Percentiles rank a stretch among this genome's conserved stretches.
phyloP scores from a whole-genome alignment of 2,888 invertebrate species.

The Agonopterix heracliana region DNA sequence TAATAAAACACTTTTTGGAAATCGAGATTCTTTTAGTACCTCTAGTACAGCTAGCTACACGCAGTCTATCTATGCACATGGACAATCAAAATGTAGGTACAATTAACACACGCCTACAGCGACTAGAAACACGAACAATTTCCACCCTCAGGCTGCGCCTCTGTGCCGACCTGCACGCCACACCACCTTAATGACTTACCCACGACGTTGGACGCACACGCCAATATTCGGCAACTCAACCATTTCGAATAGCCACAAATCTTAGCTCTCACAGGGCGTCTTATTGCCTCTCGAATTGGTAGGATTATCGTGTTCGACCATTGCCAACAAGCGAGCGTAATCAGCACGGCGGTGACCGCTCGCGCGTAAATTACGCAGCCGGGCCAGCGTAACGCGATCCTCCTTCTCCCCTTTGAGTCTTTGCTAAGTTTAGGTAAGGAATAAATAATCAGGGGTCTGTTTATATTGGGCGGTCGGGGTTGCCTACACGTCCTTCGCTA shows the following conservation, averaged over 20 bases:
- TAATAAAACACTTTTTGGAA: no score
- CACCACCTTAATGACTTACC: slow-evolving; percentile 55
- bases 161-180: slow-evolving; percentile 49
- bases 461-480: slow-evolving; percentile 36
- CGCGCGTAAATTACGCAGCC: slow-evolving; percentile 68
- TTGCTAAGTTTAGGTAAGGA: slow-evolving; percentile 1
- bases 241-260: slow-evolving; percentile 25
- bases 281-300: slow-evolving; percentile 36
- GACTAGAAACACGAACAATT: slow-evolving; percentile 18
- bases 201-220: slow-evolving; percentile 18
- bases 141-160: slow-evolving; percentile 35
- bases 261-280: slow-evolving; percentile 10
- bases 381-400: slow-evolving; percentile 32
- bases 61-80: no score
- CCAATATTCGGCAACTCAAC: slow-evolving; percentile 37
- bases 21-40: no score
- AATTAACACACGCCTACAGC: slow-evolving; percentile 47
- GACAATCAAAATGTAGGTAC: slow-evolving; percentile 24
- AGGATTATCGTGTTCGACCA: slow-evolving; percentile 56
- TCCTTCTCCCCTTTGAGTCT: slow-evolving; percentile 11
- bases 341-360: slow-evolving; percentile 68
- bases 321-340: slow-evolving; percentile 62
- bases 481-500: slow-evolving; percentile 64
- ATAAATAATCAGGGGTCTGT: slow-evolving; percentile 31
- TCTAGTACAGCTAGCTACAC: no score